phyloP scores from a whole-genome alignment of 2,113 vertebrate species.

The Microcebus tavaratra region DNA sequence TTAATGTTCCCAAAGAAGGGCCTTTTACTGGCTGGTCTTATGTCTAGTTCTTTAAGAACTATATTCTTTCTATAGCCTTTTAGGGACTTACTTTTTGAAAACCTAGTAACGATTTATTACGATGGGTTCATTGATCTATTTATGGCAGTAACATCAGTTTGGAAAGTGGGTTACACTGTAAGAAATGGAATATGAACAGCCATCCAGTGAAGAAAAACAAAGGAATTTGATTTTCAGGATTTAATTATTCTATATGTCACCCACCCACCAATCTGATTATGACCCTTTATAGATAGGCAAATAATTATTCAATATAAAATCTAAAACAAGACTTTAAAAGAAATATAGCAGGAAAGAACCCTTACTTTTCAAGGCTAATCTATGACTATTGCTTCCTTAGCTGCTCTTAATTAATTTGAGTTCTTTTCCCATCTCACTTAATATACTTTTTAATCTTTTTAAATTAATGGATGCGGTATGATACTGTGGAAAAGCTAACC shows the following conservation, averaged over 20 bases:
- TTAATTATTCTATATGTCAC: neutral
- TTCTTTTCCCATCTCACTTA: slow-evolving; percentile 24
- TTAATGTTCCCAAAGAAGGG: neutral
- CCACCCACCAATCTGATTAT: neutral
- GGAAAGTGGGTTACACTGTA: slow-evolving; percentile 63
- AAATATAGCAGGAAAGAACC: neutral
- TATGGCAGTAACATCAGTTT: slow-evolving; percentile 44
- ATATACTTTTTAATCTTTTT: slow-evolving; percentile 29
- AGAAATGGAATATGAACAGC: slow-evolving; percentile 52
- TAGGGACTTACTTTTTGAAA: slow-evolving; percentile 26
- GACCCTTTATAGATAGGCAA: neutral
- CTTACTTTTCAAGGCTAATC: neutral
- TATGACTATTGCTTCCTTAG: neutral
- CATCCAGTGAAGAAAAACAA: slow-evolving; percentile 44
- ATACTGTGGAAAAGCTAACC: neutral
- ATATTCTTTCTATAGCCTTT: slow-evolving; percentile 45
- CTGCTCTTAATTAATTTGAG: neutral
- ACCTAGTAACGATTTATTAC: slow-evolving; percentile 69
- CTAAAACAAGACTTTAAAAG: neutral
- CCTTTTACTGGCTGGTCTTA: neutral
- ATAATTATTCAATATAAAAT: neutral
- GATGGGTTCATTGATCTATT: slow-evolving; percentile 68
- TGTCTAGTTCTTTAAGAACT: slow-evolving; percentile 38
- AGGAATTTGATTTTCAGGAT: neutral
- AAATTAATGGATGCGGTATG: neutral